These are phyloP conservation scores for Orchestes rusci DNA, from an alignment of 2,888 invertebrate genomes.

Conservation along the genomic window DNA sequence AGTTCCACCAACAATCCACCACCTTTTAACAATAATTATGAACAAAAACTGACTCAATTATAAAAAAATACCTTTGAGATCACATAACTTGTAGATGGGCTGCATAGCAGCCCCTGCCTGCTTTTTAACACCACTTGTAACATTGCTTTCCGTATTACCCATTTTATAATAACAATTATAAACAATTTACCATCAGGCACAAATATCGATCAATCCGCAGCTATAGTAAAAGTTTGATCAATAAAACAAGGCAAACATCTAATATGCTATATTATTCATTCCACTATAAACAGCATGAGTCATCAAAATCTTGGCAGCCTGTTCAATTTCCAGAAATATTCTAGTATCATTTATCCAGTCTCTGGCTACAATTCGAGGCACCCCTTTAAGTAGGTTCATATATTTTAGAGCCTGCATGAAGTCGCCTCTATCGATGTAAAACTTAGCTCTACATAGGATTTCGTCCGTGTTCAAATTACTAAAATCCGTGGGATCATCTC, in stretches of 20 bases:
- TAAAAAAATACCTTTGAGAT: constrained; percentile 66
- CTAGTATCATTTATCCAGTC: constrained; percentile 84
- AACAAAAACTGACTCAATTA: not conserved
- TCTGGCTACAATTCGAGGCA: constrained; percentile 66
- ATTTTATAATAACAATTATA: constrained; percentile 38
- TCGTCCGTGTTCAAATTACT: constrained; percentile 75
- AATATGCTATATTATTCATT: constrained; percentile 47
- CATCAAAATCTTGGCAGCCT: constrained; percentile 82
- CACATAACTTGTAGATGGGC: constrained; percentile 80
- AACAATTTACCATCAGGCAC: not conserved
- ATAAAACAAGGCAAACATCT: constrained; percentile 1
- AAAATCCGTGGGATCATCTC: constrained; percentile 66
- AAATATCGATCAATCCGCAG: not conserved
- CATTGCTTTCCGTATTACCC: constrained; percentile 84
- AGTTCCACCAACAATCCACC: constrained; percentile 89
- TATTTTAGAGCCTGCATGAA: constrained; percentile 77
- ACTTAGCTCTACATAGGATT: constrained; percentile 83
- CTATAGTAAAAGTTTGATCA: not conserved
- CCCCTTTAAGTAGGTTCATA: constrained; percentile 80
- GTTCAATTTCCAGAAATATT: constrained; percentile 78
- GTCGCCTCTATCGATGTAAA: constrained; percentile 81
- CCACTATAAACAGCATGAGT: constrained; percentile 80
- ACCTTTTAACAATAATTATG: constrained; percentile 46
- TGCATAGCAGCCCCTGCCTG: constrained; percentile 84
- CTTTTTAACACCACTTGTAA: constrained; percentile 91